A percentile compares a stretch with the other conserved stretches of the same genome.
Evolutionary conservation across 1,140 invertebrate species (phyloP).

Genomic region (Hydropsyche tenuis): DNA sequence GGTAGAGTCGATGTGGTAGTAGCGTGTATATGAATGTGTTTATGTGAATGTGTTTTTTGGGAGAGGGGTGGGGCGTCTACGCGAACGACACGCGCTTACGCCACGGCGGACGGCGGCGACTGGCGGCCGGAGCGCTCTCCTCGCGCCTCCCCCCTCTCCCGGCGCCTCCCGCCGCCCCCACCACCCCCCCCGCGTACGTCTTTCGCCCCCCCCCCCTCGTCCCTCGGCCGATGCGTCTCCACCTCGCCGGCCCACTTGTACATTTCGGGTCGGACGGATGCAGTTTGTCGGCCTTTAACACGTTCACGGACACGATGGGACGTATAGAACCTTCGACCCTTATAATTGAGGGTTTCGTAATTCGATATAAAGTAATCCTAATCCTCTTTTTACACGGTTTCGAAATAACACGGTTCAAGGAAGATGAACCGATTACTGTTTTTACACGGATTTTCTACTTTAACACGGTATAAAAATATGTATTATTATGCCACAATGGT

Average conservation of each 20-base stretch:
- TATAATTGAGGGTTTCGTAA: too few species aligned
- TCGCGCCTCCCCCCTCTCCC: constrained; percentile 46
- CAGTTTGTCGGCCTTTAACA: constrained; percentile 27
- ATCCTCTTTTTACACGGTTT: too few species aligned
- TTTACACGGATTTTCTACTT: too few species aligned
- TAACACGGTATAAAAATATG: too few species aligned
- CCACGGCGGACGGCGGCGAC: constrained; percentile 44
- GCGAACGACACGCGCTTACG: constrained; percentile 18
- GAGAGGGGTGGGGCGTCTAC: not conserved
- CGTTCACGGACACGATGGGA: not conserved
- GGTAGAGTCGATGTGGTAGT: too few species aligned
- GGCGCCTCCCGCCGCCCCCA: constrained; percentile 40
- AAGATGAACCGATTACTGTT: too few species aligned
- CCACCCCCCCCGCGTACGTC: constrained; percentile 48
- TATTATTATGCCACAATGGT: too few species aligned
- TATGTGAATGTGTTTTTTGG: not conserved
- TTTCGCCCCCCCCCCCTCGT: constrained; percentile 49
- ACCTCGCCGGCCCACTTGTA: constrained; percentile 22
- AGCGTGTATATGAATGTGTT: not conserved
- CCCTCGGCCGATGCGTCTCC: not conserved
- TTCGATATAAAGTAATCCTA: too few species aligned
- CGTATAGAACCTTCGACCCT: not conserved
- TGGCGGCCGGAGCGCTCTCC: constrained; percentile 52
- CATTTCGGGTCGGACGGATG: constrained; percentile 20
- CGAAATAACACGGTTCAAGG: too few species aligned